Evolutionary conservation across 23 tunicate species (phyloP).

Genomic region (Ciona savignyi): DNA sequence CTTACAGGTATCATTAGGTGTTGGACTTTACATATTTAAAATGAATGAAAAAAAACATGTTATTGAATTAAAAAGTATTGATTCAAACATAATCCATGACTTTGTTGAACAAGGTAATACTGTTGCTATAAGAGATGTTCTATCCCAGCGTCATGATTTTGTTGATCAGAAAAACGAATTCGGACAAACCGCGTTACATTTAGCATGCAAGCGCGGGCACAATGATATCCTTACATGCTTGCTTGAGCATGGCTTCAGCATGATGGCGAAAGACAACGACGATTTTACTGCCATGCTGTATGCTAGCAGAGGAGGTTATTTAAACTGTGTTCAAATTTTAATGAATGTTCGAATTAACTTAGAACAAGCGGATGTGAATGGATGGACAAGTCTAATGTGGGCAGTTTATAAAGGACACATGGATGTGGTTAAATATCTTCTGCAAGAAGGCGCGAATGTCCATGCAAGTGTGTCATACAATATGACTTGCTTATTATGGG

Average conservation of each 20-base stretch:
- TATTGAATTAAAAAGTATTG: not conserved
- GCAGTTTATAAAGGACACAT: slow-evolving; percentile 89
- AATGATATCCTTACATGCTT: not conserved
- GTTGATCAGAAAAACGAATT: not conserved
- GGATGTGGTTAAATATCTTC: slow-evolving; percentile 41
- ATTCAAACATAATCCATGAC: not conserved
- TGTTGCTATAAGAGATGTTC: not conserved
- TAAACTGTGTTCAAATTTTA: not conserved
- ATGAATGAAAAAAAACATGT: not conserved
- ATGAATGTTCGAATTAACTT: not conserved
- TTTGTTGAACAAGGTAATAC: not conserved
- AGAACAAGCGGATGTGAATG: slow-evolving; percentile 20
- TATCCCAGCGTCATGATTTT: not conserved
- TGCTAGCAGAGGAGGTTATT: not conserved
- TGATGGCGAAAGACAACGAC: not conserved
- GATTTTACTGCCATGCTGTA: not conserved
- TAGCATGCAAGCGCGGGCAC: not conserved
- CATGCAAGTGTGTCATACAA: slow-evolving; percentile 63
- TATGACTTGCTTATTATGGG: slow-evolving; percentile 94
- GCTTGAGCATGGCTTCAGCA: not conserved
- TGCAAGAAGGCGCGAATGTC: slow-evolving; percentile 52
- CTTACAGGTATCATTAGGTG: no score
- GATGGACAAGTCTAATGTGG: slow-evolving; percentile 95
- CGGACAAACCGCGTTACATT: not conserved
- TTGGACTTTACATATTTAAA: no score